Conservation (phyloP, 1,140 invertebrate genomes). For the Megalopta genalis region DNA sequence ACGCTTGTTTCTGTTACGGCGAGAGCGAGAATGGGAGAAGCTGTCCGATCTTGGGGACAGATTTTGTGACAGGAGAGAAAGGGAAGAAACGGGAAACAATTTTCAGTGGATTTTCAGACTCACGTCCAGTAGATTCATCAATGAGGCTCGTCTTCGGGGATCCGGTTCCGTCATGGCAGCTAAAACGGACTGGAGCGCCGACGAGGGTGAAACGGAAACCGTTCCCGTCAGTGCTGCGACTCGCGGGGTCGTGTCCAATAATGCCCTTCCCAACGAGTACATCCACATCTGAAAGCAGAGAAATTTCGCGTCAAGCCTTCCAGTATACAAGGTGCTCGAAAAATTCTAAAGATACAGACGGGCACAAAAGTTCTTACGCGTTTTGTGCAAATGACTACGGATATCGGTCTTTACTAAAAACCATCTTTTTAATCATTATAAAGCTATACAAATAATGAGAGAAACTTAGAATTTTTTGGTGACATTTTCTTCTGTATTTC, state of each 20-base stretch:
- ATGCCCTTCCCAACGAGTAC: slow-evolving; percentile 81
- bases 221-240: slow-evolving; percentile 80
- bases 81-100: background rate
- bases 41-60: background rate
- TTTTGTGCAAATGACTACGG: too few species aligned
- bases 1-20: background rate
- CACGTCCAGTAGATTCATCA: slow-evolving; percentile 83
- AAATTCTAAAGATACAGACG: too few species aligned
- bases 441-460: too few species aligned
- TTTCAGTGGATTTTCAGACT: slow-evolving; percentile 67
- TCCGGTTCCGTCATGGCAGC: slow-evolving; percentile 81
- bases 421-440: too few species aligned
- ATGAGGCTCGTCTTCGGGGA: slow-evolving; percentile 79
- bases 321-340: background rate
- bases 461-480: too few species aligned
- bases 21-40: background rate
- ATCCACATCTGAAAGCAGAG: slow-evolving; percentile 83
- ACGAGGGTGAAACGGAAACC: slow-evolving; percentile 79
- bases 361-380: too few species aligned
- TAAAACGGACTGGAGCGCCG: slow-evolving; percentile 80
- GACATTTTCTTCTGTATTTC: too few species aligned
- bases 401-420: too few species aligned
- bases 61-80: too few species aligned
- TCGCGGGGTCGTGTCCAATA: slow-evolving; percentile 78
- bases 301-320: background rate